Evolutionary conservation across 1,140 invertebrate species (phyloP).

Genomic region (Cotesia vestalis): DNA sequence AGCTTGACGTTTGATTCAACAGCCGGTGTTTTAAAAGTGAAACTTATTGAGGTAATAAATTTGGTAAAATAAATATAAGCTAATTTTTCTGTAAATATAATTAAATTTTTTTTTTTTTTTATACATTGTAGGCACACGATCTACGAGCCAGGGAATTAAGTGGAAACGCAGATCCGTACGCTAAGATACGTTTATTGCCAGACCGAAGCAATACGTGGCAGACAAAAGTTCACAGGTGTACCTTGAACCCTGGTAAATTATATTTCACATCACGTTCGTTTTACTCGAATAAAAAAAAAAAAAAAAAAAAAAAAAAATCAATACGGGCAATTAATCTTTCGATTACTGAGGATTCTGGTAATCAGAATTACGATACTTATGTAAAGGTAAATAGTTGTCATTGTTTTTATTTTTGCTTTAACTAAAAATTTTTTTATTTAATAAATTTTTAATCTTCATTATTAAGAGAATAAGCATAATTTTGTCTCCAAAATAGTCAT

Average conservation of each 20-base stretch:
- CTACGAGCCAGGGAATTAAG: constrained; percentile 69
- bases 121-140: constrained; percentile 64
- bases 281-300: not conserved
- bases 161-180: constrained; percentile 70
- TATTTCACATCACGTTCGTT: too few species aligned
- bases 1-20: constrained; percentile 63
- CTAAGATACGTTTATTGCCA: constrained; percentile 69
- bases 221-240: constrained; percentile 72
- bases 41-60: constrained; percentile 62
- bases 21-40: constrained; percentile 65
- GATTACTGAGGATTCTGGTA: constrained; percentile 66
- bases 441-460: too few species aligned
- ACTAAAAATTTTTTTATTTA: too few species aligned
- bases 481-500: too few species aligned
- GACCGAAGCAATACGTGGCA: constrained; percentile 71
- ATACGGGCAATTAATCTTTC: constrained; percentile 81
- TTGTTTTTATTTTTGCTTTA: not conserved
- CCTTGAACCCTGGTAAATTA: constrained; percentile 69
- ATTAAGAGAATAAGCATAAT: too few species aligned
- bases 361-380: constrained; percentile 76
- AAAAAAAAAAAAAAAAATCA: not conserved
- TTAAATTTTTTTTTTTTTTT: not conserved
- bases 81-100: too few species aligned
- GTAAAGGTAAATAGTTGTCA: constrained; percentile 71
- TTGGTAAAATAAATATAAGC: not conserved